phyloP scores from a whole-genome alignment of 2,113 vertebrate species.

The Bagarius yarrelli region DNA sequence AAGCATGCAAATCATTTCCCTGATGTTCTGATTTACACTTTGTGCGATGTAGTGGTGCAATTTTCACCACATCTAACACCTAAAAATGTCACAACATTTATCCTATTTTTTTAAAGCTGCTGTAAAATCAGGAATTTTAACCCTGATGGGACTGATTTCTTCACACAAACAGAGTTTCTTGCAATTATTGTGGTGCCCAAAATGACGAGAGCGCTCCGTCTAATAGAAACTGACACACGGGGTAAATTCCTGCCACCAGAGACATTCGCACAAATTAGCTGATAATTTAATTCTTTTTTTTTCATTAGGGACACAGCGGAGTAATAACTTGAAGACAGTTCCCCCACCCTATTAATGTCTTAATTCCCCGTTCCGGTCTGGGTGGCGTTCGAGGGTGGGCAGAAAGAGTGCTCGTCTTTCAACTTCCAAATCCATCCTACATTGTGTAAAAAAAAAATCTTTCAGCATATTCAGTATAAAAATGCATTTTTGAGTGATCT shows the following conservation, averaged over 20 bases:
- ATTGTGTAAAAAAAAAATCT: neutral
- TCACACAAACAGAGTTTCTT: neutral
- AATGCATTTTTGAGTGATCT: neutral
- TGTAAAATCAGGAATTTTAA: too few relatives aligned
- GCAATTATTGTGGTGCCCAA: conserved; percentile 49
- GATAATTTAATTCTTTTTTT: conserved; percentile 83
- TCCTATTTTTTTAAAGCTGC: too few relatives aligned
- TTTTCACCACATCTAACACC: too few relatives aligned
- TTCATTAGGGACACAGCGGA: conserved; percentile 80
- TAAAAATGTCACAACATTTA: too few relatives aligned
- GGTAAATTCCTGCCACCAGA: conserved; percentile 69
- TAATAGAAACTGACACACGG: conserved; percentile 76
- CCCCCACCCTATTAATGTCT: conserved; percentile 84
- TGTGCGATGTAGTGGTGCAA: too few relatives aligned
- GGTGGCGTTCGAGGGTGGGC: conserved; percentile 8
- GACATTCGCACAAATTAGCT: conserved; percentile 80
- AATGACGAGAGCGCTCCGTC: conserved; percentile 66
- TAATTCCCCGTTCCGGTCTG: conserved; percentile 68
- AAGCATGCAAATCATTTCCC: too few relatives aligned
- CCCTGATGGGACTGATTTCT: neutral
- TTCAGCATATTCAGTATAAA: conserved; percentile 3
- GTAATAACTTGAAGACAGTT: conserved; percentile 73
- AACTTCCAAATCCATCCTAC: neutral
- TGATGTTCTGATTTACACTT: too few relatives aligned
- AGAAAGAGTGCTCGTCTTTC: neutral